Evolutionary conservation across 2,113 vertebrate species (phyloP).

Genomic region (Pycnonotus jocosus): DNA sequence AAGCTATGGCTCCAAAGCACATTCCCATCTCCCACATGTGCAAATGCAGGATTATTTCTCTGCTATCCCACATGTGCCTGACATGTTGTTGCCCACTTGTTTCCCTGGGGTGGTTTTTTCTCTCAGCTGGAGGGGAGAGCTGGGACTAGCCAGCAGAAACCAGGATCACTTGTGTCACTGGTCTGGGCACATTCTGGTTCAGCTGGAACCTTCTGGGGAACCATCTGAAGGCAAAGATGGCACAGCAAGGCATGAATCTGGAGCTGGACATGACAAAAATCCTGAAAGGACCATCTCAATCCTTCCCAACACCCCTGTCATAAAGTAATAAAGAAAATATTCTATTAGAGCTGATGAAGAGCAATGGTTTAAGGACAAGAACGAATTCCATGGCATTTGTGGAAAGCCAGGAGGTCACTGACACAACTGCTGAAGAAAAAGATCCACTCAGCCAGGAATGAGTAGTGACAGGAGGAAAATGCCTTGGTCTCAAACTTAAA

Average conservation of each 20-base stretch:
- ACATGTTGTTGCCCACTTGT: too few relatives aligned
- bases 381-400: neutral
- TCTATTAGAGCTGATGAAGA: neutral
- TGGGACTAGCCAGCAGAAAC: neutral
- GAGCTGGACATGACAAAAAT: neutral
- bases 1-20: neutral
- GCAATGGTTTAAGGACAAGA: neutral
- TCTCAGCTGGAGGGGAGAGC: neutral
- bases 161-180: fast-evolving
- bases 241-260: neutral
- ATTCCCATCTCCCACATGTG: neutral
- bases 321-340: neutral
- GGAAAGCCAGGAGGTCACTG: neutral
- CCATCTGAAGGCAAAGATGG: neutral
- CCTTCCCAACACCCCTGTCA: neutral
- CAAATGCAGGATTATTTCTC: neutral
- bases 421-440: neutral
- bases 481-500: neutral
- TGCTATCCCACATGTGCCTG: neutral
- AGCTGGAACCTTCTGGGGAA: neutral
- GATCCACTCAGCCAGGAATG: neutral
- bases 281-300: neutral
- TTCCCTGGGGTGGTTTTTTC: neutral
- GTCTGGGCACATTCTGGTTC: neutral
- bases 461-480: neutral